Base-by-base conservation (phyloP, 2,888 invertebrate genomes). In the Laspeyria flexula region DNA sequence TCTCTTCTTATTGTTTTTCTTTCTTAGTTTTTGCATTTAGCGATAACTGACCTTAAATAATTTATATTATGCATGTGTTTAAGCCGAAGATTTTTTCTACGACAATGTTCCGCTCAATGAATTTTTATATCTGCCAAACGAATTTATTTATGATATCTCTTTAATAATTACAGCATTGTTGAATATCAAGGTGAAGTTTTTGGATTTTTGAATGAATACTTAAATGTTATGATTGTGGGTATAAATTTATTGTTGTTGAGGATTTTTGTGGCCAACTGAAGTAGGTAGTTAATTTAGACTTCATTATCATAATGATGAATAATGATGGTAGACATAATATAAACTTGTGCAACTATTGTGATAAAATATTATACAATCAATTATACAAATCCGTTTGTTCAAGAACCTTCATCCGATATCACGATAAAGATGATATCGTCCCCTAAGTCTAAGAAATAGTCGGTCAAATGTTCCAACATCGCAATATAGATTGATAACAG, bases 41-140 rank as follows among this genome's bases (percentile, higher is more conserved):
- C 31, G 13, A 9, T 30, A 30, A 1, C 16, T 50, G 43, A 48
- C 45, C 43, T 55, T 34, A 46, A 11, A 43, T 40, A 35, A 43
- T 33, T 35, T 50, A n/a, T 30, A 15, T 53, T 55, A 25, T 10
- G 11, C 29, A 23, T 37, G 18, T 33, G 21, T 23, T 25, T 11
- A 15, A 12, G 1, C n/a, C 33, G 10, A 7, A 11, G 13, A 11
- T 37, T 15, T 43, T n/a, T n/a, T n/a, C n/a, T n/a, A n/a, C 25
- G 7, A 25, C 6, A 25, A 34, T 35, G 66, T 58, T 58, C 27
- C 62, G 58, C 50, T 12, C 21, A 42, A 58, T 69, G 44, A 65
- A 69, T 61, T 61, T 65, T 65, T 37, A 69, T 65, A 49, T 48
- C 27, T 40, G 39, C 12, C 35, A 33, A 50, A 69, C 43, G 41